These are phyloP conservation scores for Psylliodes chrysocephalus DNA, from an alignment of 2,888 invertebrate species.

Conservation along the genomic window DNA sequence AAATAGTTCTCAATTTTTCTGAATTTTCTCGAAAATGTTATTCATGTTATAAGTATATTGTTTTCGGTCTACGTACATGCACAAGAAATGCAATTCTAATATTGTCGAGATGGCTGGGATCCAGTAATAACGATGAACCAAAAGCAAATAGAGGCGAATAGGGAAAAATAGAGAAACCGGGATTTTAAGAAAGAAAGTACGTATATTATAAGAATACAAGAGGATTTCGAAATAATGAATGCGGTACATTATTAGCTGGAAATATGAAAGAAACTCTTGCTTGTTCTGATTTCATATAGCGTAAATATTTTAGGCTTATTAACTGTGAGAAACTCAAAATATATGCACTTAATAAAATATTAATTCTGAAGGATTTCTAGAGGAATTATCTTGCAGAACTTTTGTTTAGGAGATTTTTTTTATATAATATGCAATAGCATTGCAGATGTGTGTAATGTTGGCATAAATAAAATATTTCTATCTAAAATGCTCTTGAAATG, in stretches of 20 bases:
- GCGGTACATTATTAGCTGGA: not conserved
- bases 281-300: not conserved
- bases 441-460: no score
- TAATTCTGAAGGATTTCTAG: no score
- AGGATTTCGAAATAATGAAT: no score
- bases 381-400: no score
- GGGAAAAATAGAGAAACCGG: not conserved
- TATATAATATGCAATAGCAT: no score
- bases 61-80: constrained; percentile 31
- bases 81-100: constrained; percentile 38
- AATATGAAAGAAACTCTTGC: not conserved
- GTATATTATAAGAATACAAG: not conserved
- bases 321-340: no score
- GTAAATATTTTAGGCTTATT: no score
- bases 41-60: constrained; percentile 36
- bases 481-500: no score
- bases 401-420: no score
- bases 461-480: no score
- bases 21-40: constrained; percentile 20
- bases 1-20: not conserved
- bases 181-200: not conserved
- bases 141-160: not conserved
- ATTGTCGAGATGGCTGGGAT: constrained; percentile 34
- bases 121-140: constrained; percentile 19
- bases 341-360: no score